Percentiles rank a stretch among this genome's conserved stretches.
phyloP scores from a whole-genome alignment of 92 coral and sea anemone species.

The Porites evermanni region DNA sequence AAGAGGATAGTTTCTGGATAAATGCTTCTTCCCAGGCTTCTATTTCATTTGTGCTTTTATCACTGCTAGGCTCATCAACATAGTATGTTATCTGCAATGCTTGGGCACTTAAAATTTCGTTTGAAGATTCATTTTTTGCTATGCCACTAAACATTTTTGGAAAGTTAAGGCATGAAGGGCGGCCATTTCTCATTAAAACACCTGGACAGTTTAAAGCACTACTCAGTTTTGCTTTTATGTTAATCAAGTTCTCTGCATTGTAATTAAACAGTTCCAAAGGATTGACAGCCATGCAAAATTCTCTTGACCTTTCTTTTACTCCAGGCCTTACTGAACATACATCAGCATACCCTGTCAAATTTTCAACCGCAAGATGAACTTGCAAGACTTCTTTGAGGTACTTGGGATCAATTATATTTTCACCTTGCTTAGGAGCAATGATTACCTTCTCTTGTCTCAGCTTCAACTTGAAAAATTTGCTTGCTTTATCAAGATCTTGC shows the following conservation, averaged over 20 bases:
- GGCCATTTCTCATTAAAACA: constrained; percentile 48
- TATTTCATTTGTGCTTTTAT: constrained; percentile 17
- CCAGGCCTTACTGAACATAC: constrained; percentile 44
- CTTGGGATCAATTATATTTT: constrained; percentile 15
- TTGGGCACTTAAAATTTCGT: constrained; percentile 35
- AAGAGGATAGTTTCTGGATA: constrained; percentile 39
- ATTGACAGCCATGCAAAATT: constrained; percentile 39
- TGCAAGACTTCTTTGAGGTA: constrained; percentile 46
- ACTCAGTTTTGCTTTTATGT: constrained; percentile 13
- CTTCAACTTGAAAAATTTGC: constrained; percentile 40
- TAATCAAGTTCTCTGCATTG: constrained; percentile 38
- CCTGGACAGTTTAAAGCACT: constrained; percentile 41
- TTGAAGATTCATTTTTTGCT: constrained; percentile 9
- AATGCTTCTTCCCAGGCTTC: constrained; percentile 68
- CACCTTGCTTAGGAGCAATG: constrained; percentile 35
- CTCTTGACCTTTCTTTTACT: constrained; percentile 23
- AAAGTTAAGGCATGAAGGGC: constrained; percentile 48
- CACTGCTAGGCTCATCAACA: constrained; percentile 45
- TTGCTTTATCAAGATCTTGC: constrained; percentile 60
- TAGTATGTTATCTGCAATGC: constrained; percentile 55
- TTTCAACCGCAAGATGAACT: constrained; percentile 38
- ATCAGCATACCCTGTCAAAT: constrained; percentile 44
- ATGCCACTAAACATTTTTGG: constrained; percentile 47
- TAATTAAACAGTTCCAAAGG: constrained; percentile 51
- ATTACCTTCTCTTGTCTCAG: constrained; percentile 47